phyloP scores from a whole-genome alignment of 2,888 invertebrate species.

The Andrena dorsata region DNA sequence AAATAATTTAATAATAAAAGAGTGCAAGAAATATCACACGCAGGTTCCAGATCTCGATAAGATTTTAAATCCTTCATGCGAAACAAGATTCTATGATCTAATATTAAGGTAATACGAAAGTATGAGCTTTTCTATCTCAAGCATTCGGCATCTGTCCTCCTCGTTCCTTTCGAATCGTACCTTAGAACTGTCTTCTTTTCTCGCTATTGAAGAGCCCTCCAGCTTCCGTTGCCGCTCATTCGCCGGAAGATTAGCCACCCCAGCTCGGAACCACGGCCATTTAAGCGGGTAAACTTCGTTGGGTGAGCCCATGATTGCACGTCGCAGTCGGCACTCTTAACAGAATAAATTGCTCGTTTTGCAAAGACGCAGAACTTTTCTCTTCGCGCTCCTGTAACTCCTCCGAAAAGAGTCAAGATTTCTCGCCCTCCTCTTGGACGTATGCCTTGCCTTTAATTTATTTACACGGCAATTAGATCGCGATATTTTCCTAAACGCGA shows the following conservation, averaged over 20 bases:
- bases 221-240: constrained; percentile 68
- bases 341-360: constrained; percentile 73
- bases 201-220: constrained; percentile 41
- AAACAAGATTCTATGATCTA: constrained; percentile 57
- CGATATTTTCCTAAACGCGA: not conserved
- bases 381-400: constrained; percentile 12
- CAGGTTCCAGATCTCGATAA: not conserved
- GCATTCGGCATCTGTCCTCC: constrained; percentile 31
- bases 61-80: constrained; percentile 37
- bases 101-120: constrained; percentile 48
- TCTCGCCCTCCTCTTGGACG: not conserved
- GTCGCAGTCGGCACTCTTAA: constrained; percentile 67
- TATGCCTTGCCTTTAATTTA: constrained; percentile 12
- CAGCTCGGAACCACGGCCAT: constrained; percentile 71
- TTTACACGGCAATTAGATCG: constrained; percentile 34
- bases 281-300: constrained; percentile 73
- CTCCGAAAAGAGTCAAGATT: constrained; percentile 11
- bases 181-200: constrained; percentile 37
- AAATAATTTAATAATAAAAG: too few relatives aligned
- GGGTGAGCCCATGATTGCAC: constrained; percentile 71
- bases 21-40: too few relatives aligned
- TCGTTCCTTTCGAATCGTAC: constrained; percentile 14
- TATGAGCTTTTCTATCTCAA: not conserved
- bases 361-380: constrained; percentile 51
- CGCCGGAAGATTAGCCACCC: constrained; percentile 76